Base-by-base conservation (phyloP, 1,140 invertebrate species). In the Drosophila melanica region DNA sequence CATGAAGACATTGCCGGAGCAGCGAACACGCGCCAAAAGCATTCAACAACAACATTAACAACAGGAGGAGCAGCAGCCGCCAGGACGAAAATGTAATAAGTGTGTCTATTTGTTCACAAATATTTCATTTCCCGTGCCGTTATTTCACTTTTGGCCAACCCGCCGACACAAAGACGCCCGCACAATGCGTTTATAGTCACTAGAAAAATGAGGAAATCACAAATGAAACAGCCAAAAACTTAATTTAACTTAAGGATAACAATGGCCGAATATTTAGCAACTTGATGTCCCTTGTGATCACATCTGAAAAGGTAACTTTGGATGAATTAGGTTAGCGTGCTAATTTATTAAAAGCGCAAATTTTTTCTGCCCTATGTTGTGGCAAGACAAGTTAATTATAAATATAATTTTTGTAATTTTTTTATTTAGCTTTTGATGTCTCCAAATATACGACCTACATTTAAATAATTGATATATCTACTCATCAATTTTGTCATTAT, bases 21-120 rank as follows among this genome's bases (percentile, higher is more conserved):
- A 74, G 73, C 59, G 79, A 85, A 87, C 79, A 82, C 80, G 80
- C 80, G 80, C 79, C 75, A 86, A 79, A 77, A 87, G 81, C 81
- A 85, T 87, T 53, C 71, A 82, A 84, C 76, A 82, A 79, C 71
- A 74, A 74, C 50, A 69, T 53, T 59, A 67, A 58, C 53, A 72
- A 72, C n/a, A 12, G 41, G 1, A 64, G 23, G 20, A 55, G 67
- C 18, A 71, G 37, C 8, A 57, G 20, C 11, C 12, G 44, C 76
- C 76, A 79, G 82, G 62, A 82, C 72, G 41, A 89, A 82, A 89
- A 89, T 71, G 82, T 89, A 89, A 87, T 87, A 87, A 87, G 84
- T 87, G 84, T 89, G 84, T 87, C 82, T 87, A 87, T 89, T 87
- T 87, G 82, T 87, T 86, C 77, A 79, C 82, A 81, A 86, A 86